Evolutionary conservation across 2,797 vertebrate species (phyloP).

Genomic region (Myotis myotis): DNA sequence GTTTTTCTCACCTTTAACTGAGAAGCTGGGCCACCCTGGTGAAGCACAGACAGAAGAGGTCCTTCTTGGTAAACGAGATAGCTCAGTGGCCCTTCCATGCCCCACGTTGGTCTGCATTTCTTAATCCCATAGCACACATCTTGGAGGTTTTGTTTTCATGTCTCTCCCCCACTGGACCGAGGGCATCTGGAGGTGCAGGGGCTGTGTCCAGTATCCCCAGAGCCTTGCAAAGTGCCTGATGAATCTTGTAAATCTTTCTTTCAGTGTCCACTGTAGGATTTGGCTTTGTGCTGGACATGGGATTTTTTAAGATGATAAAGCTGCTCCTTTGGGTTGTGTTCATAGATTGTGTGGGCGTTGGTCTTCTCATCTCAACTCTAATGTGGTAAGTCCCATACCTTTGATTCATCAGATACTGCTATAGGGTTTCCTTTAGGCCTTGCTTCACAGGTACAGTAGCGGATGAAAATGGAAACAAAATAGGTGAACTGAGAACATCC

Average conservation of each 20-base stretch:
- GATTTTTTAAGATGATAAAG: conserved; percentile 93
- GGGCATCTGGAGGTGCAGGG: not conserved
- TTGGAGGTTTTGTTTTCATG: not conserved
- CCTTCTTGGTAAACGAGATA: not conserved
- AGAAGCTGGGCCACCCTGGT: not conserved
- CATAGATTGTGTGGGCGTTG: conserved; percentile 97
- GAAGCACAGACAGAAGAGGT: not conserved
- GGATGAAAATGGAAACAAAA: conserved; percentile 19
- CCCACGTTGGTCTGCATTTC: not conserved
- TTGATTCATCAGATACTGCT: not conserved
- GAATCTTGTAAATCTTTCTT: conserved; percentile 55
- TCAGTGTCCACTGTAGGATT: conserved; percentile 97
- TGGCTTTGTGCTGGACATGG: conserved; percentile 96
- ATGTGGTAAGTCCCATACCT: conserved; percentile 92
- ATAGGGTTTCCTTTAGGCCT: not conserved
- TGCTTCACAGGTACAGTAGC: not conserved
- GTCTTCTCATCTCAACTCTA: conserved; percentile 95
- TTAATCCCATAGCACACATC: not conserved
- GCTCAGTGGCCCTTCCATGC: not conserved
- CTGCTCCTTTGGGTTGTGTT: conserved; percentile 98
- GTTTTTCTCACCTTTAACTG: not conserved
- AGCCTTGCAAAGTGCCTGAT: conserved; percentile 16
- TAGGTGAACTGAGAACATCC: not conserved
- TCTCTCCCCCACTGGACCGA: not conserved
- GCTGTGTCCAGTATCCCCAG: not conserved